A percentile compares a stretch with the other conserved stretches of the same genome.
These are phyloP conservation scores for Mimas tiliae DNA, from an alignment of 2,888 invertebrate genomes.

Conservation along the genomic window DNA sequence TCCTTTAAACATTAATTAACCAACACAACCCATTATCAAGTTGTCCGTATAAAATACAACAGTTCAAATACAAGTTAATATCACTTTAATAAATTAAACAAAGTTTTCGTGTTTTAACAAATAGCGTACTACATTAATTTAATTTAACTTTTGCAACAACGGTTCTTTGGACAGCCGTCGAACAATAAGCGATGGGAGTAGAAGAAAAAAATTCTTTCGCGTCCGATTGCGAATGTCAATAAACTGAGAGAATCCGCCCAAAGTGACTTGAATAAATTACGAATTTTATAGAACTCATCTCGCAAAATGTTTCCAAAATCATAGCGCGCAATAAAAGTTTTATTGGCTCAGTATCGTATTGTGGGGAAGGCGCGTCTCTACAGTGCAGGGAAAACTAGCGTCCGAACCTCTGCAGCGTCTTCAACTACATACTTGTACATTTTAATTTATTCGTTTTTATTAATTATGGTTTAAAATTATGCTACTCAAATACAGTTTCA, in stretches of 20 bases:
- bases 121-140: slow-evolving; percentile 36
- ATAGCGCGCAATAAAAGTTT: slow-evolving; percentile 78
- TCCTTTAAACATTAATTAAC: slow-evolving; percentile 29
- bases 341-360: slow-evolving; percentile 73
- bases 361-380: slow-evolving; percentile 17
- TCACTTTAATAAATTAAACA: slow-evolving; percentile 34
- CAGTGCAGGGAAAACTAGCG: slow-evolving; percentile 11
- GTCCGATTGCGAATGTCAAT: slow-evolving; percentile 54
- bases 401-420: neutral
- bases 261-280: slow-evolving; percentile 52
- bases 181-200: slow-evolving; percentile 36
- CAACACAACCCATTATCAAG: slow-evolving; percentile 29
- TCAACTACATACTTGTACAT: neutral
- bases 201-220: slow-evolving; percentile 46
- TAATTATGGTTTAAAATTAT: too few species aligned
- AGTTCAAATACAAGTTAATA: slow-evolving; percentile 37
- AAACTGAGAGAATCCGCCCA: slow-evolving; percentile 42
- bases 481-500: too few species aligned
- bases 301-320: slow-evolving; percentile 76
- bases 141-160: slow-evolving; percentile 33
- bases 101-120: slow-evolving; percentile 31
- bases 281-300: slow-evolving; percentile 77
- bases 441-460: too few species aligned
- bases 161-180: slow-evolving; percentile 36
- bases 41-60: slow-evolving; percentile 32